Evolutionary conservation across 2,888 invertebrate species (phyloP).

Genomic region (Cecidostiba fungosa): DNA sequence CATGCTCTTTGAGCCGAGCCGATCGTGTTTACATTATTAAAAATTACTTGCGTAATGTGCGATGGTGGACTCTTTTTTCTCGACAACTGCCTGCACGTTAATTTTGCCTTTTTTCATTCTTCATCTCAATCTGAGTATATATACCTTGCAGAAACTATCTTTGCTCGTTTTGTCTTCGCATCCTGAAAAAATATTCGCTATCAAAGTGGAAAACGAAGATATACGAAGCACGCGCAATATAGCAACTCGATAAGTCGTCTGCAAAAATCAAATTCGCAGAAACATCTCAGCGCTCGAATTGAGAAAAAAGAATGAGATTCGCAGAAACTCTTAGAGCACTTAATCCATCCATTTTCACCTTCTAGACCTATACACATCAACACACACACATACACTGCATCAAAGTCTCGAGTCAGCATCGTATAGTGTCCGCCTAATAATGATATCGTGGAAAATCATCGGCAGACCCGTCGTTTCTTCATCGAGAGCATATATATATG

Average conservation of each 20-base stretch:
- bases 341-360: background rate
- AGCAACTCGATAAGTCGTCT: background rate
- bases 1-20: background rate
- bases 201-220: too few relatives aligned
- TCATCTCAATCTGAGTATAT: slow-evolving; percentile 22
- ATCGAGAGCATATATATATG: background rate
- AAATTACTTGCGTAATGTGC: slow-evolving; percentile 38
- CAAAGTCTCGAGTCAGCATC: background rate
- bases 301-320: background rate
- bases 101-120: background rate
- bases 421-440: slow-evolving; percentile 40
- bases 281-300: background rate
- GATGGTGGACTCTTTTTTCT: background rate
- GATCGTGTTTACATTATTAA: slow-evolving; percentile 51
- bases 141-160: background rate
- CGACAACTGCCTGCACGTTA: background rate
- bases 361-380: background rate
- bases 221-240: background rate
- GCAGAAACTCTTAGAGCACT: slow-evolving; percentile 1
- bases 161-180: background rate
- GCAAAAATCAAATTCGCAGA: background rate
- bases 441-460: slow-evolving; percentile 58
- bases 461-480: slow-evolving; percentile 46
- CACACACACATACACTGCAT: too few relatives aligned
- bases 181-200: too few relatives aligned